These are phyloP conservation scores for Papilio helenus DNA, from an alignment of 1,140 invertebrate genomes.

Conservation along the genomic window DNA sequence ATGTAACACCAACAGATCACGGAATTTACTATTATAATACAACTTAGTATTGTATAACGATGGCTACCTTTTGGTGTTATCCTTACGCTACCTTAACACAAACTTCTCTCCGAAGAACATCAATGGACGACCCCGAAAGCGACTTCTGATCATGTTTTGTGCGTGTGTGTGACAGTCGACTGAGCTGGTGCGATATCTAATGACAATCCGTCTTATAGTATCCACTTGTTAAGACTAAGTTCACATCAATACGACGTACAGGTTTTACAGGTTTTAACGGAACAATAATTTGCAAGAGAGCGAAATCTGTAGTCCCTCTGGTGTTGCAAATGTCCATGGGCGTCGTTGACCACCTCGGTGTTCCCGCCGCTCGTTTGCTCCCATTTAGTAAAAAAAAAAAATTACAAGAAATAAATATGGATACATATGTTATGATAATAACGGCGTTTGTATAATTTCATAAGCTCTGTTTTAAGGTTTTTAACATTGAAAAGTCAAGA, in stretches of 20 bases:
- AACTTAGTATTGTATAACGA: slow-evolving; percentile 40
- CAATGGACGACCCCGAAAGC: slow-evolving; percentile 67
- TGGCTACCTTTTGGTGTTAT: slow-evolving; percentile 77
- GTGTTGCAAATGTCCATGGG: too few relatives aligned
- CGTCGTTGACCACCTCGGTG: too few relatives aligned
- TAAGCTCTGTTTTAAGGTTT: too few relatives aligned
- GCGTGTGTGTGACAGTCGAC: slow-evolving; percentile 68
- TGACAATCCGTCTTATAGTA: slow-evolving; percentile 54
- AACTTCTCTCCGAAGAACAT: slow-evolving; percentile 33
- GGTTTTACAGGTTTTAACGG: too few relatives aligned
- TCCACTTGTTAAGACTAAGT: slow-evolving; percentile 46
- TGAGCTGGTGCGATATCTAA: slow-evolving; percentile 53
- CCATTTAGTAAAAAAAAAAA: too few relatives aligned
- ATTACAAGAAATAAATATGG: too few relatives aligned
- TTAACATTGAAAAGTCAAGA: too few relatives aligned
- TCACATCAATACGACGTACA: not conserved
- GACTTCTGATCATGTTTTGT: slow-evolving; percentile 60
- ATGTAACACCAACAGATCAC: slow-evolving; percentile 53
- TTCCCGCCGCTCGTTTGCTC: too few relatives aligned
- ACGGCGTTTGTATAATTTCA: too few relatives aligned
- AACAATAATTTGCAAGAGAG: not conserved
- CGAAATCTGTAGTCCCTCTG: too few relatives aligned
- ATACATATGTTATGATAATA: too few relatives aligned
- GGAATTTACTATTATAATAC: slow-evolving; percentile 46
- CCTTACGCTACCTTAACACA: slow-evolving; percentile 62